Base-by-base conservation (phyloP, 2,888 invertebrate genomes). In the Apamea monoglypha region DNA sequence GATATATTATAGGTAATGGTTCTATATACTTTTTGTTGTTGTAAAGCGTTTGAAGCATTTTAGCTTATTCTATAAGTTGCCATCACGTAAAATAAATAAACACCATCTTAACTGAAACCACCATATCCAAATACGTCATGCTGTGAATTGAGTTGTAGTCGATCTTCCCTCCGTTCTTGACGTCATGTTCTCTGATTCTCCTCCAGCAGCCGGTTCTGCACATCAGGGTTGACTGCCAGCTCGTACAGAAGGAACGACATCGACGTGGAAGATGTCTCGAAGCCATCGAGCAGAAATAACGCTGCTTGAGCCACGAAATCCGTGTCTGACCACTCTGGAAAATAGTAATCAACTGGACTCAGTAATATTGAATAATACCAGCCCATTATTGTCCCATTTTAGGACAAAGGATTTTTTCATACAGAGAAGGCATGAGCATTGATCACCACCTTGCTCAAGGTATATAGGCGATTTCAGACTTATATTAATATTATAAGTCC, bases 41-140 rank as follows among this genome's bases (percentile, higher is more conserved):
- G 10, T 16, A 36, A 44, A 70, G 16, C 16, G 67, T 64, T 16
- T 73, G n/a, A 29, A n/a, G 21, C 14, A 4, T 3, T 25, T 44
- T 44, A 53, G 5, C 18, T 59, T 53, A 44, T 25, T 18, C n/a
- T 40, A n/a, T 40, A 67, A 10, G 16, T 67, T n/a, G 5, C 10
- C 40, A 40, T 40, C 10, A 25, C 32, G 36, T 36, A 36, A 36
- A 36, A 6, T 36, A 3, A 47, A 36, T 21, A 36, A 36, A 21
- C 29, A 76, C 18, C 12, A 53, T 72, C 50, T 77, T 84, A 97
- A 97, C 97, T 87, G 97, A 97, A 0, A 97, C 92, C 0, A 97
- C 97, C 97, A 97, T 97, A 77, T 97, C 97, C 92, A 98, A 88
- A 85, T 97, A 98, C 40, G 95, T 95, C 97, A 98, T 96, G 32